Percentiles rank a stretch among this genome's conserved stretches.
These are phyloP conservation scores for Peromyscus melanophrys DNA, from an alignment of 2,797 vertebrate genomes.

Conservation along the genomic window DNA sequence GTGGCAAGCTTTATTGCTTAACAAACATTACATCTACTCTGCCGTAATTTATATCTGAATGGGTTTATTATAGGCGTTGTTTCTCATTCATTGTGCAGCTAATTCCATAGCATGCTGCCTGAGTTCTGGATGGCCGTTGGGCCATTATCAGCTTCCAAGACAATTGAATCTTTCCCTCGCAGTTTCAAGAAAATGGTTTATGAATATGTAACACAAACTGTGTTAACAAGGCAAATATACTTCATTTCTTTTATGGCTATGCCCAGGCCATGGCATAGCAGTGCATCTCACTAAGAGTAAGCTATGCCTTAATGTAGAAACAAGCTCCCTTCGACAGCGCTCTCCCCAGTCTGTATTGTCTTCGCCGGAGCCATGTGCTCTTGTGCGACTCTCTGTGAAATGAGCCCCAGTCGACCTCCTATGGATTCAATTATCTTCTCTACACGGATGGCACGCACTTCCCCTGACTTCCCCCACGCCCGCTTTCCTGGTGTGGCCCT, in stretches of 20 bases:
- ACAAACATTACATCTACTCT: conserved; percentile 92
- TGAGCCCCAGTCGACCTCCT: conserved; percentile 86
- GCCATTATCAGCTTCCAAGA: conserved; percentile 91
- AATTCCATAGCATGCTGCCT: conserved; percentile 90
- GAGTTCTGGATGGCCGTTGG: conserved; percentile 90
- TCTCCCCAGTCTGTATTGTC: conserved; percentile 76
- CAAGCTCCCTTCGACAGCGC: not conserved
- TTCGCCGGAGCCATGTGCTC: conserved; percentile 59
- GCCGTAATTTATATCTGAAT: conserved; percentile 93
- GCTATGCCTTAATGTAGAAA: conserved; percentile 77
- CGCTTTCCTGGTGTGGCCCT: conserved; percentile 78
- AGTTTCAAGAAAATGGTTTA: conserved; percentile 91
- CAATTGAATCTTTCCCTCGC: conserved; percentile 91
- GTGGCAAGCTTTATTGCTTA: conserved; percentile 92
- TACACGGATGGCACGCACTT: conserved; percentile 77
- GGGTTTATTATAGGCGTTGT: conserved; percentile 91
- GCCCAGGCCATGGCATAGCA: conserved; percentile 87
- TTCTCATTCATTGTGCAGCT: conserved; percentile 92
- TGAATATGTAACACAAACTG: conserved; percentile 93
- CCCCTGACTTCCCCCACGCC: conserved; percentile 76
- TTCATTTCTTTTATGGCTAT: conserved; percentile 90
- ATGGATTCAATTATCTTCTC: conserved; percentile 87
- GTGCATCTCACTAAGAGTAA: conserved; percentile 83
- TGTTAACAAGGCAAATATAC: conserved; percentile 91
- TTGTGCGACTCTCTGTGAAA: conserved; percentile 82